Conservation (phyloP, 92 coral and sea anemone genomes). For the Heteractis magnifica region DNA sequence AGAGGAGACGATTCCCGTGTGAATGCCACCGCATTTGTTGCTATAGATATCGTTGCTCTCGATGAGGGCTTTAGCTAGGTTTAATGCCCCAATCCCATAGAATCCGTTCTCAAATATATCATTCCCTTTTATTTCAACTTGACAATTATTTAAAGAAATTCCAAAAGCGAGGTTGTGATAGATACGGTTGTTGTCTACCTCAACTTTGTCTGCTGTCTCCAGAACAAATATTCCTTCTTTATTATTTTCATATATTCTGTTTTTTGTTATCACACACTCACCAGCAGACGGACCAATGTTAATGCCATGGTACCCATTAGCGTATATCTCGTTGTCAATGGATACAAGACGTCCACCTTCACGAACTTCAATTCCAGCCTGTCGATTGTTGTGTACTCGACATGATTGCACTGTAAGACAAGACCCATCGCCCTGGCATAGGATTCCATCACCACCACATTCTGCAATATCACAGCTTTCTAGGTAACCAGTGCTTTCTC, state of each 20-base stretch:
- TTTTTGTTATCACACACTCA: conserved; percentile 29
- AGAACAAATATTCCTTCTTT: conserved; percentile 49
- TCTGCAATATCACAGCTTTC: conserved; percentile 52
- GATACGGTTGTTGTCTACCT: conserved; percentile 39
- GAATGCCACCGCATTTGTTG: conserved; percentile 69
- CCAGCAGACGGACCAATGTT: conserved; percentile 50
- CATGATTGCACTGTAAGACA: conserved; percentile 40
- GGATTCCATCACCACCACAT: conserved; percentile 62
- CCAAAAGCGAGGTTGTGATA: conserved; percentile 73
- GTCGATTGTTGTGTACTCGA: conserved; percentile 51
- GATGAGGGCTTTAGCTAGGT: conserved; percentile 35
- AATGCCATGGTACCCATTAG: conserved; percentile 55
- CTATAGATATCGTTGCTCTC: conserved; percentile 40
- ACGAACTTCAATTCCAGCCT: conserved; percentile 63
- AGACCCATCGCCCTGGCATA: conserved; percentile 40
- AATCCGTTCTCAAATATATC: conserved; percentile 58
- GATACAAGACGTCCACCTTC: conserved; percentile 59
- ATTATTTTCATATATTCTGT: conserved; percentile 63
- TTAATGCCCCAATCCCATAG: conserved; percentile 46
- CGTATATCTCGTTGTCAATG: conserved; percentile 49
- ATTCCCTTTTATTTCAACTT: conserved; percentile 25
- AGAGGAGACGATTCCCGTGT: conserved; percentile 34
- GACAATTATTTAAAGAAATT: conserved; percentile 43
- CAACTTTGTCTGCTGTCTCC: background rate
- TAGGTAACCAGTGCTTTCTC: conserved; percentile 35